These are phyloP conservation scores for Paramormyrops kingsleyae DNA, from an alignment of 2,113 vertebrate genomes.

Conservation along the genomic window DNA sequence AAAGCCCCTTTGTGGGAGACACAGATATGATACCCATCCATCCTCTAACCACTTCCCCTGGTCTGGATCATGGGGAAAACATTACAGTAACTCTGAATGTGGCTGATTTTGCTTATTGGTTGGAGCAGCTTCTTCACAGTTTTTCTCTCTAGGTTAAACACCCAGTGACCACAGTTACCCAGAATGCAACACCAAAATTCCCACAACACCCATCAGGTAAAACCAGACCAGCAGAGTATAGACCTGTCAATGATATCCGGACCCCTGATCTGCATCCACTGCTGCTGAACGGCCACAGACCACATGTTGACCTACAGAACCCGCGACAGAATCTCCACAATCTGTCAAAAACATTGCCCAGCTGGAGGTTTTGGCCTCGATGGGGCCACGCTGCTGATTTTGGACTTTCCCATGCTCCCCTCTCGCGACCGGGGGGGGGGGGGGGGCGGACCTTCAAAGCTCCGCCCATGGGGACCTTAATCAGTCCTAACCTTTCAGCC, in stretches of 20 bases:
- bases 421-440: neutral
- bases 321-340: neutral
- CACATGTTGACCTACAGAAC: neutral
- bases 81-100: neutral
- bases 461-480: conserved; percentile 35
- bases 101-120: neutral
- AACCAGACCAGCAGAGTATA: neutral
- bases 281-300: neutral
- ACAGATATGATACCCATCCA: neutral
- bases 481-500: conserved; percentile 29
- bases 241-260: neutral
- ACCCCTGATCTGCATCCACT: neutral
- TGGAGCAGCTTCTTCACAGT: neutral
- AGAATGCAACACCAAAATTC: neutral
- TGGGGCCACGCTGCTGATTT: neutral
- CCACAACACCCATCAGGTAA: neutral
- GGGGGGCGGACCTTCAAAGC: too few relatives aligned
- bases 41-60: neutral
- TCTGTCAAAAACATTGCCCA: neutral
- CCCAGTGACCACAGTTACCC: neutral
- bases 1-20: neutral
- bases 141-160: neutral
- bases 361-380: neutral
- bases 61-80: neutral
- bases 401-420: neutral